phyloP scores from a whole-genome alignment of 2,113 vertebrate species.

The Carettochelys insculpta region DNA sequence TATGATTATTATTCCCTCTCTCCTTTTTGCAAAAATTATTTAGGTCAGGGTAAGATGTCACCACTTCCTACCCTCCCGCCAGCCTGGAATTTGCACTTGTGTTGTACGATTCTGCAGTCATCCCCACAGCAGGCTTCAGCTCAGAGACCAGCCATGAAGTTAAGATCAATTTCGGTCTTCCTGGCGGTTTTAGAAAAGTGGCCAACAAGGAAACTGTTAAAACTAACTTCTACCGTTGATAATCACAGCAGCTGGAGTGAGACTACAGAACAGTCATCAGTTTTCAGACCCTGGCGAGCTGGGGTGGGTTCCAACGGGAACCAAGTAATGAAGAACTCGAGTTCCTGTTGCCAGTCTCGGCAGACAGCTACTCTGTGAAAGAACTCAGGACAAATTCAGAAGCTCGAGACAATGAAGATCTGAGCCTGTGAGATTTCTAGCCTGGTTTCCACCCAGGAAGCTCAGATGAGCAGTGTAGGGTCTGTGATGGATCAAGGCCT shows the following conservation, averaged over 20 bases:
- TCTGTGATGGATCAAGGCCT: not conserved
- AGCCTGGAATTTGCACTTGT: too few species aligned
- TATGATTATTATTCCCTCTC: not conserved
- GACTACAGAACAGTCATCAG: not conserved
- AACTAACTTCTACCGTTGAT: not conserved
- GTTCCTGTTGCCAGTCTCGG: not conserved
- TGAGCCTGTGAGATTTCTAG: not conserved
- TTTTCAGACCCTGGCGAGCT: not conserved
- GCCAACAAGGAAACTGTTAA: not conserved
- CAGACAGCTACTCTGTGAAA: not conserved
- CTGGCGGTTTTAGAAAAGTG: not conserved
- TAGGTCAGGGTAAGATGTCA: not conserved
- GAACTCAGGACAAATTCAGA: not conserved
- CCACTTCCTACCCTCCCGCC: not conserved
- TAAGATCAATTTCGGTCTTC: not conserved
- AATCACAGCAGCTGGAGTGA: not conserved
- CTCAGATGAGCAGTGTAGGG: not conserved
- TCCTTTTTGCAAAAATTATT: not conserved
- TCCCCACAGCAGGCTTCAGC: not conserved
- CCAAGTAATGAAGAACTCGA: not conserved
- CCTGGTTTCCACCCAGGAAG: not conserved
- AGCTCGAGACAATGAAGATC: not conserved
- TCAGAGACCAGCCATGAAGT: not conserved
- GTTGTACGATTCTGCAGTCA: not conserved
- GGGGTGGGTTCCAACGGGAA: not conserved